Evolutionary conservation across 2,888 invertebrate species (phyloP), one percentile per base, ranked within the genome.

Genomic region (Bruchidius siliquastri): DNA sequence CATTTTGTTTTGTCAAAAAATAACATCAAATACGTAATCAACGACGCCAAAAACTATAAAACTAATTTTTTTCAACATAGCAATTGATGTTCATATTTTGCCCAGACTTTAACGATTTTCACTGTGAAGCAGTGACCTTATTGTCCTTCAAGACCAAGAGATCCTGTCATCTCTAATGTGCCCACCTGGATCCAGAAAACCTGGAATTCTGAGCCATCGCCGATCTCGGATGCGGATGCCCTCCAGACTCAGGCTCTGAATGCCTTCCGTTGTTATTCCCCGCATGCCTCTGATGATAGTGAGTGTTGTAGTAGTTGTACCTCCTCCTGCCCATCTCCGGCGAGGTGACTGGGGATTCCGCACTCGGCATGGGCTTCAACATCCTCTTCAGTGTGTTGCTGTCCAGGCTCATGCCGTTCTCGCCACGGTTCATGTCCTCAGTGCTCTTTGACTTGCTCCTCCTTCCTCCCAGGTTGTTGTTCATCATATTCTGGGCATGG

Each of bases 301-400:
- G 91, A 78, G 89, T 89, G 81, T 90, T 90, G 81, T 91, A 91
- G 83, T 91, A 91, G 70, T 90, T 92, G 85, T 94, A 94, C 72
- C 94, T 90, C 70, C 94, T 91, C 71, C 95, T 90, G 21, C 94
- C 93, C 93, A 95, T 95, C 88, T 96, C 96, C 20, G 96, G 96
- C 74, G 96, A 96, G 71, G 96, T 96, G 72, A 94, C 95, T 0
- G 96, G 96, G 83, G 94, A 95, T 85, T 95, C 96, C 74, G 93
- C 92, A 80, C 94, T 95, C 22, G 96, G 94, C 92, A 98, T 95
- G 71, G 97, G 96, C 84, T 97, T 96, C 81, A 98, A 89, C 95
- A 98, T 96, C 78, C 96, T 91, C 86, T 97, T 97, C 81, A 98
- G 89, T 10, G 96, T 96, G 84, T 92, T 93, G 83, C 94, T 93